phyloP scores from a whole-genome alignment of 2,113 vertebrate genomes.

The Cariama cristata region DNA sequence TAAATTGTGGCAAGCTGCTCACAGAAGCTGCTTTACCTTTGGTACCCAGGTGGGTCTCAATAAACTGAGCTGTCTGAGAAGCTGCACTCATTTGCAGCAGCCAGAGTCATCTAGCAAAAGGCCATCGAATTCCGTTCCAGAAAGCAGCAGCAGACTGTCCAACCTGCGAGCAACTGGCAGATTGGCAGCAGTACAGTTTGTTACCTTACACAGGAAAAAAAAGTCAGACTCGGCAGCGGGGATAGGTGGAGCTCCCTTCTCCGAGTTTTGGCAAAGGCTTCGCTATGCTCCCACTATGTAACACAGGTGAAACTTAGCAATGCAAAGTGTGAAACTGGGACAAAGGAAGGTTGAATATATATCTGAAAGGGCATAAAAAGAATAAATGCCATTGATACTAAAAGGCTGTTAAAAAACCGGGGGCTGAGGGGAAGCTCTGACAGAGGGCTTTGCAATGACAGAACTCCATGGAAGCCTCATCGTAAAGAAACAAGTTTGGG shows the following conservation, averaged over 20 bases:
- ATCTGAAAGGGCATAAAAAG: background rate
- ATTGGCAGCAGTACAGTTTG: background rate
- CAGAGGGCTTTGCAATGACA: background rate
- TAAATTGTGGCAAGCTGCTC: background rate
- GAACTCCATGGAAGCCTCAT: background rate
- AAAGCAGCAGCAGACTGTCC: background rate
- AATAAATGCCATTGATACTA: accelerated
- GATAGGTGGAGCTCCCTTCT: slow-evolving; percentile 5
- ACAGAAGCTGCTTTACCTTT: background rate
- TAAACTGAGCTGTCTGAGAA: background rate
- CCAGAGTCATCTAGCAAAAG: background rate
- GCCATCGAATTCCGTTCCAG: background rate
- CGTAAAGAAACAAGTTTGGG: background rate
- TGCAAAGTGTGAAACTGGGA: background rate
- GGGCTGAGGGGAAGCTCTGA: background rate
- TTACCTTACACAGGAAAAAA: background rate
- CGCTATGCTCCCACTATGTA: background rate
- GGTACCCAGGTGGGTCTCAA: background rate
- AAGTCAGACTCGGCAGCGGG: background rate
- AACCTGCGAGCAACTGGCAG: background rate
- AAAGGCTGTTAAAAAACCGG: background rate
- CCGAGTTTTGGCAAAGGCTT: background rate
- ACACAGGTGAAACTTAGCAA: background rate
- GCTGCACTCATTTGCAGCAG: background rate
- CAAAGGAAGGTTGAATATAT: background rate